Conservation (phyloP, 1,140 invertebrate genomes). For the Hycleus phaleratus region DNA sequence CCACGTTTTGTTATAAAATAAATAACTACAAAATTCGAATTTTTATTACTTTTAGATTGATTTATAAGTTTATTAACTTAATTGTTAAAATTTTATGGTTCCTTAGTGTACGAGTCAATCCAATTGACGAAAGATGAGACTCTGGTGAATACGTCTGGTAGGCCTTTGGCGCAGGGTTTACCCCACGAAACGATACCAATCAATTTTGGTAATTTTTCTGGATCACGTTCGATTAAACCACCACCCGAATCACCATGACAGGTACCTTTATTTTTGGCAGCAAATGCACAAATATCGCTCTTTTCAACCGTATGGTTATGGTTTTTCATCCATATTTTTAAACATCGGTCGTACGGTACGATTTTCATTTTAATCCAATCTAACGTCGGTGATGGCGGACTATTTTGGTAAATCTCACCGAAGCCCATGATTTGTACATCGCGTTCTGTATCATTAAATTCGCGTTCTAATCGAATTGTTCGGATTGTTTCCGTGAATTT, state of each 20-base stretch:
- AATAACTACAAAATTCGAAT: too few species aligned
- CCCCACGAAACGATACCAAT: conserved; percentile 48
- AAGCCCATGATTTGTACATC: conserved; percentile 43
- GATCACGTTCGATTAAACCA: conserved; percentile 20
- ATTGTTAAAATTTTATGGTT: too few species aligned
- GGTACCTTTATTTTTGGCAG: conserved; percentile 49
- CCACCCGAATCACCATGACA: conserved; percentile 41
- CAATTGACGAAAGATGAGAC: conserved; percentile 34
- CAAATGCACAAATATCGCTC: conserved; percentile 49
- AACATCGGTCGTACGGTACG: conserved; percentile 12
- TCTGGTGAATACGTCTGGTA: conserved; percentile 45
- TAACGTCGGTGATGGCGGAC: conserved; percentile 36
- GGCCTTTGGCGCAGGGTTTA: conserved; percentile 42
- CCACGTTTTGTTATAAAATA: too few species aligned
- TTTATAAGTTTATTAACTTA: too few species aligned
- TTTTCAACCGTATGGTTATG: background rate
- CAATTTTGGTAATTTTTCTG: background rate
- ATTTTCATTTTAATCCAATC: conserved; percentile 43
- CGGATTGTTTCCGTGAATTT: too few species aligned
- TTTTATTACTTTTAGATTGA: too few species aligned
- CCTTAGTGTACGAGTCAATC: conserved; percentile 21
- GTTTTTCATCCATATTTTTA: background rate
- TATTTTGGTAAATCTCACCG: conserved; percentile 38
- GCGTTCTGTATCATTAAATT: too few species aligned
- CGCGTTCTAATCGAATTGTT: too few species aligned